Conservation (phyloP, 2,113 vertebrate species). For the Ptychochromis oligacanthus region DNA sequence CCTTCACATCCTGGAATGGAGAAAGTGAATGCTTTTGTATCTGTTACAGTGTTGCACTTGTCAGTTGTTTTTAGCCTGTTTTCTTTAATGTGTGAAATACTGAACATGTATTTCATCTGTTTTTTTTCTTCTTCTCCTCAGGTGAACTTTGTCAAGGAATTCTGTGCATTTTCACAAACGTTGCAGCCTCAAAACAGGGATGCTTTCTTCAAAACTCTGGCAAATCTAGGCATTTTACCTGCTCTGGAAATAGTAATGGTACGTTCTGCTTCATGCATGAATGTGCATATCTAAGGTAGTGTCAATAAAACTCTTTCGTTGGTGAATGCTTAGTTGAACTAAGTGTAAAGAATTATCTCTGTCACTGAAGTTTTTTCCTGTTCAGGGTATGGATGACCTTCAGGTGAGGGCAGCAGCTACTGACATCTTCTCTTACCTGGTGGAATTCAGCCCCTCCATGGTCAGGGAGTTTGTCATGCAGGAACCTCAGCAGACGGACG, state of each 20-base stretch:
- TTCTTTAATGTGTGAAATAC: too few relatives aligned
- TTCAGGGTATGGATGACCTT: slow-evolving; percentile 96
- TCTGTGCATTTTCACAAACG: slow-evolving; percentile 98
- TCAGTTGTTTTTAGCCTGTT: too few relatives aligned
- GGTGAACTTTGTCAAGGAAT: slow-evolving; percentile 99
- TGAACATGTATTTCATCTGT: not conserved
- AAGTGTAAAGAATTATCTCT: not conserved
- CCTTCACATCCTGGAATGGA: too few relatives aligned
- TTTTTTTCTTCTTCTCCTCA: slow-evolving; percentile 54
- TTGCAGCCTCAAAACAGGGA: slow-evolving; percentile 98
- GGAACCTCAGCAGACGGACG: slow-evolving; percentile 96
- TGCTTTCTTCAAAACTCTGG: slow-evolving; percentile 97
- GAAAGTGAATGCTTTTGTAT: too few relatives aligned
- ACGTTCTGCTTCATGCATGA: slow-evolving; percentile 29
- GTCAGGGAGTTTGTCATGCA: slow-evolving; percentile 99
- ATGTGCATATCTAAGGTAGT: not conserved
- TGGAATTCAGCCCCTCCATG: slow-evolving; percentile 99
- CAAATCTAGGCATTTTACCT: slow-evolving; percentile 95
- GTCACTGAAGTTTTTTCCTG: not conserved
- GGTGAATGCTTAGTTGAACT: not conserved
- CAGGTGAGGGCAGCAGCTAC: slow-evolving; percentile 97
- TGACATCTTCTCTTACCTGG: slow-evolving; percentile 99
- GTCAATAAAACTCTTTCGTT: not conserved
- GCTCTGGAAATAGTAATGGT: slow-evolving; percentile 99
- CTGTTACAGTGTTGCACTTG: too few relatives aligned